Evolutionary conservation across 2,888 invertebrate species (phyloP).

Genomic region (Heliconius charithonia): DNA sequence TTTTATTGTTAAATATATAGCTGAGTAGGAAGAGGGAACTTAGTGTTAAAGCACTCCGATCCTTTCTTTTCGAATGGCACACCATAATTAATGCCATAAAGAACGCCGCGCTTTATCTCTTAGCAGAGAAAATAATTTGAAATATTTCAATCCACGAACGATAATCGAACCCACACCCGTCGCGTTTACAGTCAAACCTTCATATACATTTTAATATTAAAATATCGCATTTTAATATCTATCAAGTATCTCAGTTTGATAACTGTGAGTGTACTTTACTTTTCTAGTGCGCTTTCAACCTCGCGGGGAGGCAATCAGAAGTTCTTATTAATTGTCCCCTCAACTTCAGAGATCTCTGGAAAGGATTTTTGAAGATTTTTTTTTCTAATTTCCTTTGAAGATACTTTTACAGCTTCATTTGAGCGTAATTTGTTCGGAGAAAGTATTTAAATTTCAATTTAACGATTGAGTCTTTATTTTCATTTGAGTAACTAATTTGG

Average conservation of each 20-base stretch:
- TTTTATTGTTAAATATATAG: no score
- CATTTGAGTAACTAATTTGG: neutral
- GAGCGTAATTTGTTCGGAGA: slow-evolving; percentile 9
- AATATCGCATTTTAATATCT: slow-evolving; percentile 12
- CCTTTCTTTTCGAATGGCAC: neutral
- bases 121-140: neutral
- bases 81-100: neutral
- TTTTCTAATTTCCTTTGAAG: slow-evolving; percentile 15
- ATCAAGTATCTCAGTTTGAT: slow-evolving; percentile 26
- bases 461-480: neutral
- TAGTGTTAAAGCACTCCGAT: neutral
- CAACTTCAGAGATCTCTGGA: slow-evolving; percentile 11
- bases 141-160: neutral
- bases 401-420: slow-evolving; percentile 20
- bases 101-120: neutral
- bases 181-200: no score
- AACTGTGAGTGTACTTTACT: slow-evolving; percentile 34
- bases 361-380: slow-evolving; percentile 12
- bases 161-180: neutral
- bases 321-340: slow-evolving; percentile 33
- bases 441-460: slow-evolving; percentile 6
- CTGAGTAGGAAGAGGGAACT: neutral
- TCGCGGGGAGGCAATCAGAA: slow-evolving; percentile 25
- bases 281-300: slow-evolving; percentile 9
- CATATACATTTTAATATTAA: no score